A percentile compares a stretch with the other conserved stretches of the same genome.
Conservation (phyloP, 2,797 vertebrate species). For the Rhodeus uyekii region DNA sequence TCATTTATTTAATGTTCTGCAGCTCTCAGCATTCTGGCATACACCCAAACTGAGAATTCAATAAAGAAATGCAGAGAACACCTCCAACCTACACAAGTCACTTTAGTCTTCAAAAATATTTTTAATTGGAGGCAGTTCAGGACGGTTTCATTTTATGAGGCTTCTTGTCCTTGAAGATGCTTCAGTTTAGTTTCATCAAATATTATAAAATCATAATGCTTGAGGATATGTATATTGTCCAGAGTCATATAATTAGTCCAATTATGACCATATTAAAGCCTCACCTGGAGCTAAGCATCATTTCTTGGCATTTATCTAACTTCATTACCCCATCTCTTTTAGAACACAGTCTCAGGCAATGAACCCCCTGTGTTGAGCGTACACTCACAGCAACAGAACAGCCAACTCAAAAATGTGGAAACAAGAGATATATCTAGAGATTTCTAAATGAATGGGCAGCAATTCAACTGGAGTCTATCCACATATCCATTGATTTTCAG, state of each 20-base stretch:
- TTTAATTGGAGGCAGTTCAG: constrained; percentile 11
- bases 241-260: constrained; percentile 19
- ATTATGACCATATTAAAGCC: constrained; percentile 30
- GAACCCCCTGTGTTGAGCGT: background rate
- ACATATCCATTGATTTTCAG: constrained; percentile 7
- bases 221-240: constrained; percentile 2
- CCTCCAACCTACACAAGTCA: constrained; percentile 5
- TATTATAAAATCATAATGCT: constrained; percentile 4
- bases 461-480: background rate
- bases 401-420: background rate
- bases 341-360: constrained; percentile 7
- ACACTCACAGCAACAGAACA: background rate
- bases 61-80: background rate
- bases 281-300: constrained; percentile 33
- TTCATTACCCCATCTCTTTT: constrained; percentile 13
- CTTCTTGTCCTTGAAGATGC: background rate
- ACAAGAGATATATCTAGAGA: background rate
- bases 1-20: background rate
- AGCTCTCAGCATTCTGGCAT: background rate
- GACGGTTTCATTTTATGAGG: background rate
- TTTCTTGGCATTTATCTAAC: constrained; percentile 41
- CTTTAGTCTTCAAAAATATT: background rate
- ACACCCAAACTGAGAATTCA: background rate
- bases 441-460: background rate
- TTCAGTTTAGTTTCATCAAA: constrained; percentile 8